These are phyloP conservation scores for Cossypha niveicapilla DNA, from an alignment of 2,797 vertebrate species.

Conservation along the genomic window DNA sequence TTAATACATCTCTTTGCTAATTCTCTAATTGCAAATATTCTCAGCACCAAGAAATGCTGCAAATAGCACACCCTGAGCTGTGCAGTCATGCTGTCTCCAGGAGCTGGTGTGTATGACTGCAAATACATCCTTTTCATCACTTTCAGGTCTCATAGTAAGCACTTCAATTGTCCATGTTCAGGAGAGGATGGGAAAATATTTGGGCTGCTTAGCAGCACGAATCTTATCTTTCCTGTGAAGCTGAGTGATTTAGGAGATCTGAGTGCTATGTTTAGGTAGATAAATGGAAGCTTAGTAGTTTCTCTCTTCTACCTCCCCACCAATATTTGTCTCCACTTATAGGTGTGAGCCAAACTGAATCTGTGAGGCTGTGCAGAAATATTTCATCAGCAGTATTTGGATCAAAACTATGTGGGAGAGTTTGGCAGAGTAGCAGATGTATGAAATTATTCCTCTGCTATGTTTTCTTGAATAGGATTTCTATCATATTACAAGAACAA, in stretches of 20 bases:
- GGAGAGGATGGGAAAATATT: neutral
- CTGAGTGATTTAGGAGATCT: neutral
- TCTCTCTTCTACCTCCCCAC: neutral
- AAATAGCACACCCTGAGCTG: neutral
- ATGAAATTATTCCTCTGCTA: neutral
- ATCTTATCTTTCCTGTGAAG: neutral
- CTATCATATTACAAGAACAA: neutral
- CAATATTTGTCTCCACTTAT: neutral
- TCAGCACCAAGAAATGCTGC: neutral
- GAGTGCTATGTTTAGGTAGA: neutral
- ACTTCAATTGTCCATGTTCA: neutral
- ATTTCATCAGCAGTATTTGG: neutral
- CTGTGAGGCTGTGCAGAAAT: fast-evolving
- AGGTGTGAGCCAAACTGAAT: neutral
- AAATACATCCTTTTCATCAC: neutral
- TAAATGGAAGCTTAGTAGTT: neutral
- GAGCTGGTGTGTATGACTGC: neutral
- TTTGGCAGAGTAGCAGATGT: neutral
- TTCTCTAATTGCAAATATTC: neutral
- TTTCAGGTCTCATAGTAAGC: neutral
- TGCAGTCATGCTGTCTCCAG: fast-evolving
- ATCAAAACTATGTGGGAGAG: neutral
- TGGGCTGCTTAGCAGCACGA: neutral
- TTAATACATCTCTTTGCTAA: neutral
- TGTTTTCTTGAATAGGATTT: neutral